Evolutionary conservation across 2,888 invertebrate species (phyloP).

Genomic region (Neuroscelio doddi): DNA sequence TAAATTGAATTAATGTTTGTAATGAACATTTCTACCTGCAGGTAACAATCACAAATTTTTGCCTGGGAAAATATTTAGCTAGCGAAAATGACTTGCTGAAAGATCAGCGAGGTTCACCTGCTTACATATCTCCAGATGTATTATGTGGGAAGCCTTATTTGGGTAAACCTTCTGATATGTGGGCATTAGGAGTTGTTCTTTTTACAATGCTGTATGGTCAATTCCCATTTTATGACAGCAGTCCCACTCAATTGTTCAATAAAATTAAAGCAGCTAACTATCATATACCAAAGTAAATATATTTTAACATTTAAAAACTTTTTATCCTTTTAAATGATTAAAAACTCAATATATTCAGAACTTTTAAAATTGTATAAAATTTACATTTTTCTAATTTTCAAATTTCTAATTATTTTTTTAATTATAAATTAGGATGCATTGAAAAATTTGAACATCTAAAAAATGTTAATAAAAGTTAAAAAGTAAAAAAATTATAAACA

Average conservation of each 20-base stretch:
- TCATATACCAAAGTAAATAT: slow-evolving; percentile 80
- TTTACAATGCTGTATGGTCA: slow-evolving; percentile 87
- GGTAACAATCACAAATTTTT: slow-evolving; percentile 84
- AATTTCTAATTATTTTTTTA: no score
- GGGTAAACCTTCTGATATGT: slow-evolving; percentile 88
- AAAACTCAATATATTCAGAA: no score
- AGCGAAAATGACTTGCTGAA: slow-evolving; percentile 82
- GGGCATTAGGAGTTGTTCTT: slow-evolving; percentile 85
- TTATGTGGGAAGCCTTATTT: slow-evolving; percentile 83
- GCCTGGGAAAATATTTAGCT: slow-evolving; percentile 83
- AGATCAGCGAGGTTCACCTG: slow-evolving; percentile 86
- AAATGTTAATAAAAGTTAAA: no score
- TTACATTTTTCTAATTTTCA: no score
- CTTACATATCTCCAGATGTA: slow-evolving; percentile 87
- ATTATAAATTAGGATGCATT: no score
- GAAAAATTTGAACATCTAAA: no score
- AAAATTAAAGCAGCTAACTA: slow-evolving; percentile 84
- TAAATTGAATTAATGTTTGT: neutral
- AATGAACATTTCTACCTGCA: slow-evolving; percentile 15
- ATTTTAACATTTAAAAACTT: no score
- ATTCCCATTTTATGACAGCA: slow-evolving; percentile 86
- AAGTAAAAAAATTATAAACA: no score
- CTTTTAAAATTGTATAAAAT: slow-evolving; percentile 7
- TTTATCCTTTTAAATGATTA: no score
- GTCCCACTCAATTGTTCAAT: slow-evolving; percentile 81